These are phyloP conservation scores for Megalurothrips usitatus DNA, from an alignment of 2,888 invertebrate genomes.

Conservation along the genomic window DNA sequence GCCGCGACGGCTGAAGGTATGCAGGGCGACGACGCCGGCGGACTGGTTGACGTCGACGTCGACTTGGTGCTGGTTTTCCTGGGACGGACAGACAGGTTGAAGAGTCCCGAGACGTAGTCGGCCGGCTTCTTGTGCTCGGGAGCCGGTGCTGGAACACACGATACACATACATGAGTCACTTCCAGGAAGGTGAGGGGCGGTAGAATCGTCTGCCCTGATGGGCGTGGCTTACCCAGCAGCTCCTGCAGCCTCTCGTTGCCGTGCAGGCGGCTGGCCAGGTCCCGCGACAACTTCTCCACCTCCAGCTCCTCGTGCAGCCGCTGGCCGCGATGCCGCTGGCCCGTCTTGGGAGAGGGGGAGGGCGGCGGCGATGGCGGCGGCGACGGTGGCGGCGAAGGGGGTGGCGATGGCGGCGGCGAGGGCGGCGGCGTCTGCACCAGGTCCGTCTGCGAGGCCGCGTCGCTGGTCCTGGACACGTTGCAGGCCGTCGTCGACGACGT, in stretches of 20 bases:
- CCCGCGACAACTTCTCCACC: slow-evolving; percentile 65
- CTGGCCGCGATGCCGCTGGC: slow-evolving; percentile 48
- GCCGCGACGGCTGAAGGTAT: background rate
- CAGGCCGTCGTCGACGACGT: background rate
- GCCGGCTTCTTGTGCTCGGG: slow-evolving; percentile 64
- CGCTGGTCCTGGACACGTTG: slow-evolving; percentile 44
- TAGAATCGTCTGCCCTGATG: background rate
- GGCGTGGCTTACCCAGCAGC: slow-evolving; percentile 52
- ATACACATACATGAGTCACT: slow-evolving; percentile 36
- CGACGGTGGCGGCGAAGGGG: slow-evolving; percentile 9
- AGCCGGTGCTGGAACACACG: slow-evolving; percentile 53
- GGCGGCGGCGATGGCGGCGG: slow-evolving; percentile 42
- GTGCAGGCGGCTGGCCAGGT: slow-evolving; percentile 58
- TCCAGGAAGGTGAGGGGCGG: slow-evolving; percentile 40
- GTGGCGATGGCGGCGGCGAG: slow-evolving; percentile 33
- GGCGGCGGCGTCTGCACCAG: slow-evolving; percentile 36
- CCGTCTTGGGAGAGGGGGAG: slow-evolving; percentile 41
- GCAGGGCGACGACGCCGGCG: background rate
- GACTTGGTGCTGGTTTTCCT: slow-evolving; percentile 40
- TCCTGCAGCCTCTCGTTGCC: slow-evolving; percentile 63
- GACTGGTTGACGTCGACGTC: background rate
- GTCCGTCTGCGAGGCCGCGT: slow-evolving; percentile 58
- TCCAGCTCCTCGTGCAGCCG: slow-evolving; percentile 71
- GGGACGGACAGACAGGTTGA: slow-evolving; percentile 55
- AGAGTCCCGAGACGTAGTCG: slow-evolving; percentile 64